A percentile compares a stretch with the other conserved stretches of the same genome.
Conservation (phyloP, 2,113 vertebrate genomes). For the Dascyllus trimaculatus region DNA sequence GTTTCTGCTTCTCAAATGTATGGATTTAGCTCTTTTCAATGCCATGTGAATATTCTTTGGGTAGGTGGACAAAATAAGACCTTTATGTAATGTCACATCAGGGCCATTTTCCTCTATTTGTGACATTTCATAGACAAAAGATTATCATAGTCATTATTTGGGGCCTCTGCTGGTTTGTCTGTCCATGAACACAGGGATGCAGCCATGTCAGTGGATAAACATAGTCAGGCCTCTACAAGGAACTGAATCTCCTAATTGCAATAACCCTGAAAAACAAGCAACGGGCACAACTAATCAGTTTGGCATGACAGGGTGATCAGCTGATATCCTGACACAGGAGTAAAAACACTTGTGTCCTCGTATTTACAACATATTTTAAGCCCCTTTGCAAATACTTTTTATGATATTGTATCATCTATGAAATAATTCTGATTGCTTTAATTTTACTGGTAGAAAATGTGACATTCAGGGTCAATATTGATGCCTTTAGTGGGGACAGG, state of each 20-base stretch:
- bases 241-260: slow-evolving; percentile 1
- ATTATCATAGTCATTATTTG: too few species aligned
- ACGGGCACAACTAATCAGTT: slow-evolving; percentile 11
- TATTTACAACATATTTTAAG: background rate
- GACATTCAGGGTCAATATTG: background rate
- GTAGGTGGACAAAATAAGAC: background rate
- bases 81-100: too few species aligned
- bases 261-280: background rate
- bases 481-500: too few species aligned
- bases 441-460: background rate
- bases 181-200: background rate
- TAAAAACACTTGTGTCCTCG: background rate
- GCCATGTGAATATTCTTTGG: background rate
- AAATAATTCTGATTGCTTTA: background rate
- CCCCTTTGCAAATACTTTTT: background rate
- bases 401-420: background rate
- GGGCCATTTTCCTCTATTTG: too few species aligned
- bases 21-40: background rate
- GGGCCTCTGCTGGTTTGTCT: too few species aligned
- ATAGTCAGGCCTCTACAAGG: background rate
- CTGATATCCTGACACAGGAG: slow-evolving; percentile 5
- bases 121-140: too few species aligned
- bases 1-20: background rate
- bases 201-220: background rate
- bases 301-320: slow-evolving; percentile 1